A percentile compares a stretch with the other conserved stretches of the same genome.
Evolutionary conservation across 2,797 vertebrate species (phyloP).

Genomic region (Capromys pilorides): DNA sequence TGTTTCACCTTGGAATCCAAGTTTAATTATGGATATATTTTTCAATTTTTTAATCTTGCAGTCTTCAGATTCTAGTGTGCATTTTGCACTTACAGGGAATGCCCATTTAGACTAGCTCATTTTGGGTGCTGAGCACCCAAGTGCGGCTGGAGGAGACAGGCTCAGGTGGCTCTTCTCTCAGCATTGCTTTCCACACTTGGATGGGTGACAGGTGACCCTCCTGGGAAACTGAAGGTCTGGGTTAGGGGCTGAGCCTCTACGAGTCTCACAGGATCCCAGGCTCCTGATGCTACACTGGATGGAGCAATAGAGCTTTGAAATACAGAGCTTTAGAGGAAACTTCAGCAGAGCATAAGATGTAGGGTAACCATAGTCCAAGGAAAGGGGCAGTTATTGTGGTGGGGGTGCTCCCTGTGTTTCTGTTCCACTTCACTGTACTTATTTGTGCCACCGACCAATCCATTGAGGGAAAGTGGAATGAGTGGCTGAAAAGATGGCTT

Average conservation of each 20-base stretch:
- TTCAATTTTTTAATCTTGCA: neutral
- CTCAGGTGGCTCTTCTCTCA: neutral
- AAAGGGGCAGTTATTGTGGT: neutral
- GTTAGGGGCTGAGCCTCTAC: neutral
- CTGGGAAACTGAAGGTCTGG: neutral
- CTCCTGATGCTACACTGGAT: neutral
- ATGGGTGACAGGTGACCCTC: neutral
- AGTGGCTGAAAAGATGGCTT: neutral
- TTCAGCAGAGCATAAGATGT: neutral
- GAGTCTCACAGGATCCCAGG: neutral
- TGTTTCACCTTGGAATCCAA: neutral
- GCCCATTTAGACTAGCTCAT: neutral
- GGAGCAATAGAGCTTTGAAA: constrained; percentile 16
- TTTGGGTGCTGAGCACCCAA: neutral
- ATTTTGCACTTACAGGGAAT: neutral
- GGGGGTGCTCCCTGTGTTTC: neutral
- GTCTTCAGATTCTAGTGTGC: neutral
- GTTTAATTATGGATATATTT: neutral
- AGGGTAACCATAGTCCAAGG: neutral
- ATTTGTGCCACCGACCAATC: neutral
- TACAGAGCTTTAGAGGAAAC: neutral
- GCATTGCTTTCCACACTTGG: neutral
- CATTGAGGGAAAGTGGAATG: neutral
- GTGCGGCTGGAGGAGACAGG: accelerated
- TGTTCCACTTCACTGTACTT: neutral